Evolutionary conservation across 2,888 invertebrate species (phyloP), one percentile per base, ranked within the genome.

Genomic region (Anoncus sp.): DNA sequence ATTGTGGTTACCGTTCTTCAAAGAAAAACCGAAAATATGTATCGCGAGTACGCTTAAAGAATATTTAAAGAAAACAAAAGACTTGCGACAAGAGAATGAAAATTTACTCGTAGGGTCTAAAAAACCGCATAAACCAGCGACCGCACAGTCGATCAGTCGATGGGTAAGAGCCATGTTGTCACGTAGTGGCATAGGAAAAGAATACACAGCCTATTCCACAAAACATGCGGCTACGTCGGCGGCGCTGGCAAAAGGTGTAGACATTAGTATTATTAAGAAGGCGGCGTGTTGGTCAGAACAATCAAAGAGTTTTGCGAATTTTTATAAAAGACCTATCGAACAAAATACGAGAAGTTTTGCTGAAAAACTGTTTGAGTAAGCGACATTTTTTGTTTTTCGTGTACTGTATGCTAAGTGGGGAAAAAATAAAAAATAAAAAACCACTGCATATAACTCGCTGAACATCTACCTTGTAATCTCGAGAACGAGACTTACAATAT

Each of bases 61-160:
- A 27, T 77, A 77, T 47, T n/a, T 77, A 20, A 31, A 69, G 47
- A 45, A 35, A 27, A 73, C 72, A 16, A 67, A 72, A 63, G 49
- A 79, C 4, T 24, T 60, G 22, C 63, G 76, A 65, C 10, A 27
- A 5, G 6, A 16, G 12, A 47, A 55, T 18, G 38, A 70, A 22
- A 38, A 12, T 9, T 49, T 77, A 14, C 57, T 74, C 22, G 53
- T 74, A 16, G 45, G 63, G 16, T 71, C 75, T 2, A 51, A 38
- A 12, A 71, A 71, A 75, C 71, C 78, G 10, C 20, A 53, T 43
- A 18, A 59, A 31, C 38, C 38, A 22, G 76, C 78, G 60, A 55
- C 78, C 69, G 71, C 78, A 22, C 78, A 78, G 70, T 60, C 73
- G 18, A 73, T 76, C 40, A 65, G 70, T 40, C 70, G 76, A 27